These are phyloP conservation scores for Synodontis membranacea DNA, from an alignment of 2,113 vertebrate species.

Conservation along the genomic window DNA sequence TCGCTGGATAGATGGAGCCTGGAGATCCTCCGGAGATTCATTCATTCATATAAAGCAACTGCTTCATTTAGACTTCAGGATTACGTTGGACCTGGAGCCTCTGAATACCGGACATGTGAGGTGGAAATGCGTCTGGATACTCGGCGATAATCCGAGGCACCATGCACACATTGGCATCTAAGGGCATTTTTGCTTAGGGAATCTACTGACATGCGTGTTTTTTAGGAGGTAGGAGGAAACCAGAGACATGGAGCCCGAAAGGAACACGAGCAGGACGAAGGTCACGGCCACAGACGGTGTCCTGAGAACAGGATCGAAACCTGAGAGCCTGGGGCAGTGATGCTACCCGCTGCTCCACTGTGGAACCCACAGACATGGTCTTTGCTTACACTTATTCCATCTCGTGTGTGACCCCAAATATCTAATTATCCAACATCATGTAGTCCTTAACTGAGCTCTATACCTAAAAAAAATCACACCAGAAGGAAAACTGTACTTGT, in stretches of 20 bases:
- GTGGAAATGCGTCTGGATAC: not conserved
- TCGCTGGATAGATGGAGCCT: not conserved
- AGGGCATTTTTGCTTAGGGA: not conserved
- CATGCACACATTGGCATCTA: not conserved
- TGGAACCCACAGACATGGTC: too few species aligned
- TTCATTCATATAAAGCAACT: not conserved
- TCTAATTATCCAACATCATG: too few species aligned
- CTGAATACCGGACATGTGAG: too few species aligned
- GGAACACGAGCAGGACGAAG: too few species aligned
- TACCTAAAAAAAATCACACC: too few species aligned
- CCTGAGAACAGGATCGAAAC: not conserved
- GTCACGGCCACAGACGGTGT: not conserved
- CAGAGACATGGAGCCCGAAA: not conserved
- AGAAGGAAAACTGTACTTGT: too few species aligned
- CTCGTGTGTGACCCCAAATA: too few species aligned
- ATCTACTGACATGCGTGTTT: not conserved
- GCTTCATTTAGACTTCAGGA: not conserved
- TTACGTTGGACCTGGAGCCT: not conserved
- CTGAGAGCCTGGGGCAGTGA: not conserved
- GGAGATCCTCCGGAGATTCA: not conserved
- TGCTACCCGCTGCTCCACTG: too few species aligned
- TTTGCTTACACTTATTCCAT: too few species aligned
- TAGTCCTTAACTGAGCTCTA: too few species aligned
- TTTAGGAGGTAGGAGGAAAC: not conserved
- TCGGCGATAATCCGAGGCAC: not conserved